Base-by-base conservation (phyloP, 2,888 invertebrate species). In the Drosophila picticornis region DNA sequence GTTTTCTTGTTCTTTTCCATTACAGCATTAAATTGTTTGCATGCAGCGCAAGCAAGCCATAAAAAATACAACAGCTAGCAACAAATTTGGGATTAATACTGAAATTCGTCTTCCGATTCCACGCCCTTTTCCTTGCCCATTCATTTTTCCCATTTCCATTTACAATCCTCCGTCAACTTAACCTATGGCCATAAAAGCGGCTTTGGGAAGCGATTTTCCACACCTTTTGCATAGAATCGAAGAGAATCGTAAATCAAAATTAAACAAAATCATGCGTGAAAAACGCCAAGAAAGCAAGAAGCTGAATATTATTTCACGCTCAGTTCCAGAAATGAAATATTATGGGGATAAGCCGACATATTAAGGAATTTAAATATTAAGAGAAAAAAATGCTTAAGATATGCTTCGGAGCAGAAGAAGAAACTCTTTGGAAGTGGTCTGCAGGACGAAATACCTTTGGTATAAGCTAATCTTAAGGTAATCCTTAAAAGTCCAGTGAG, bases 71-170 rank as follows among this genome's bases (percentile, higher is more conserved):
- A 67, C 63, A 75, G 72, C 83, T 78, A 85, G 84, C 84, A 88
- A 83, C 86, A 84, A 88, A 84, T 86, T 86, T 86, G 58, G 73
- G 69, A 83, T 79, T 83, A 88, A 79, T 79, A 69, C 62, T n/a
- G 52, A 72, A 81, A 66, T 77, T 62, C 63, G 19, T 46, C 55
- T 25, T 36, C 13, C 27, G 25, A 9, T 25, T 19, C 13, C 25
- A 11, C n/a, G 40, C 40, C 40, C 19, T 32, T 43, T 22, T 16
- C 4, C 4, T 29, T 38, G 38, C 19, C 25, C 36, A 19, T 27
- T 25, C 27, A 4, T 38, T 55, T 55, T 34, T 22, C 25, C 29
- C 36, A 27, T 56, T 56, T 29, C 13, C 38, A n/a, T 56, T 36
- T n/a, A 36, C n/a, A 56, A 29, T 56, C 38, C 40, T 38, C 38